Percentiles rank a stretch among this genome's conserved stretches.
These are phyloP conservation scores for Genyomyrus donnyi DNA, from an alignment of 2,113 vertebrate genomes.

Conservation along the genomic window DNA sequence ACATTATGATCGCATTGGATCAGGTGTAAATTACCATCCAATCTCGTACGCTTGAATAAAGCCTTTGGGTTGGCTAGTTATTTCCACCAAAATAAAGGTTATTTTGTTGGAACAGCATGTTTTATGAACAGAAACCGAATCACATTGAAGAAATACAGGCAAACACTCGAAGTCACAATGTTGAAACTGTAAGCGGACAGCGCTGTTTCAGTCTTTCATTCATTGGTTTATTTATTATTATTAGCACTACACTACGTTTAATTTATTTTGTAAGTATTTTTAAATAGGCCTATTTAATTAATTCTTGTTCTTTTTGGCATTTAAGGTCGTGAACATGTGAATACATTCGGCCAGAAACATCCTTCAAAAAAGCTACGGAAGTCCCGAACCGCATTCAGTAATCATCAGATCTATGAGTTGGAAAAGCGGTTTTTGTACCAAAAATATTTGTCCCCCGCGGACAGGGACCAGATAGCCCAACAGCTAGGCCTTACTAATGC, in stretches of 20 bases:
- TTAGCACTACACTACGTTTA: neutral
- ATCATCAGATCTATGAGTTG: slow-evolving; percentile 87
- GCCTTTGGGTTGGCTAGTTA: neutral
- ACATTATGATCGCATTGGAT: neutral
- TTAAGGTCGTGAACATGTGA: slow-evolving; percentile 68
- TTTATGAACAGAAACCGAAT: neutral
- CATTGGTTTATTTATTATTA: neutral
- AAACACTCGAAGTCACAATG: neutral
- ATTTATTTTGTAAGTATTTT: neutral
- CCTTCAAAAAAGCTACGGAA: slow-evolving; percentile 78
- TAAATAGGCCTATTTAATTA: neutral
- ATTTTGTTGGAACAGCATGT: neutral
- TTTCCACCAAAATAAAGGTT: neutral
- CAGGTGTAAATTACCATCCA: neutral
- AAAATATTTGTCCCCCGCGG: slow-evolving; percentile 84
- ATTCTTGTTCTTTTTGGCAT: slow-evolving; percentile 21
- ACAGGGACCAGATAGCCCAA: slow-evolving; percentile 84
- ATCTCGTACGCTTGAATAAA: neutral
- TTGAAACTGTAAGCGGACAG: neutral
- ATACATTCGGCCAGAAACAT: slow-evolving; percentile 61
- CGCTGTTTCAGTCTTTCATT: neutral
- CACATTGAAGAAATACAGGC: neutral
- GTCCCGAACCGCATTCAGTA: slow-evolving; percentile 88
- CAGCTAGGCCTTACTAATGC: slow-evolving; percentile 80
- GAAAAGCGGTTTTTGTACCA: slow-evolving; percentile 85